phyloP scores from a whole-genome alignment of 2,888 invertebrate species.

The Hirtodrosophila alboralis region DNA sequence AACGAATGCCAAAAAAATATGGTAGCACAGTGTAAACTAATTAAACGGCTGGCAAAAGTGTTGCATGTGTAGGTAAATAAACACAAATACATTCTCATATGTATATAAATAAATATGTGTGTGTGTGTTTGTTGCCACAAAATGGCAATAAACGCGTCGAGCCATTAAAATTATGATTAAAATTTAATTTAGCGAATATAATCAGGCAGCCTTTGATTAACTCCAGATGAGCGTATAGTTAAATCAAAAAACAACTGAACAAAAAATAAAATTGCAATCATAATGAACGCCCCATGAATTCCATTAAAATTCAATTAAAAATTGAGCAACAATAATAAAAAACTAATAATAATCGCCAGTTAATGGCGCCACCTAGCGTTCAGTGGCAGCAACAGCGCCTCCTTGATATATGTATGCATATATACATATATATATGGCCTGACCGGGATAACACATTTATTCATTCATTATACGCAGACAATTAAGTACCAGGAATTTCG shows the following conservation, averaged over 20 bases:
- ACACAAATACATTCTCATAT: slow-evolving; percentile 7
- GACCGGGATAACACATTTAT: slow-evolving; percentile 62
- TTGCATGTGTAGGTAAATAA: slow-evolving; percentile 32
- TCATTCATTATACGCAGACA: slow-evolving; percentile 80
- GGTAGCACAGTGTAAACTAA: slow-evolving; percentile 75
- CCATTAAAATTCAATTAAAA: slow-evolving; percentile 79
- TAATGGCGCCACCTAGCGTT: slow-evolving; percentile 47
- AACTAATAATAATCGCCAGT: slow-evolving; percentile 75
- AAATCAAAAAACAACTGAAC: slow-evolving; percentile 46
- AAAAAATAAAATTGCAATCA: slow-evolving; percentile 17
- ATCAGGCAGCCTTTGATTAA: slow-evolving; percentile 66
- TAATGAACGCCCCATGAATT: slow-evolving; percentile 63
- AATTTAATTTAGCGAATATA: slow-evolving; percentile 77
- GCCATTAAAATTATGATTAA: slow-evolving; percentile 72
- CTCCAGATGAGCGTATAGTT: slow-evolving; percentile 44
- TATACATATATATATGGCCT: neutral
- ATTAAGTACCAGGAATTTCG: slow-evolving; percentile 80
- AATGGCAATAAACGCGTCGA: slow-evolving; percentile 47
- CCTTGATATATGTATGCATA: slow-evolving; percentile 48
- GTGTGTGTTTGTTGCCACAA: slow-evolving; percentile 18
- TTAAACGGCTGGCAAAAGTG: slow-evolving; percentile 61
- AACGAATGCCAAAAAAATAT: slow-evolving; percentile 32
- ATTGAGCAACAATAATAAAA: slow-evolving; percentile 52
- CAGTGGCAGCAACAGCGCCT: slow-evolving; percentile 16
- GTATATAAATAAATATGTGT: slow-evolving; percentile 7